Base-by-base conservation (phyloP, 2,888 invertebrate genomes). In the Trichogramma dendrolimi region DNA sequence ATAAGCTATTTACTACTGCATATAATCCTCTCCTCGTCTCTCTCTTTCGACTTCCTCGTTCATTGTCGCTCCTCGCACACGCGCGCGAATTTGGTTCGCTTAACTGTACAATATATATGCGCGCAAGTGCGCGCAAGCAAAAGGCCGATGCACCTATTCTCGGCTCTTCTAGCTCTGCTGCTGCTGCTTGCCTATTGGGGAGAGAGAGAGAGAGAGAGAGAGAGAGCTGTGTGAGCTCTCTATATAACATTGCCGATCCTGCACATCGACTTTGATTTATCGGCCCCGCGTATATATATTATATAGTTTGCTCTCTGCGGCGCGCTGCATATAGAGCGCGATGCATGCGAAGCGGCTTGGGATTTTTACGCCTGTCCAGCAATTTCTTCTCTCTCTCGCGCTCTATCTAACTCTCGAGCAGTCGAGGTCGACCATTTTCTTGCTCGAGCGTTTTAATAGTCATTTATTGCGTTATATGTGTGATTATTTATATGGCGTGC, bases 41-140 rank as follows among this genome's bases (percentile, higher is more conserved):
- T 27, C 27, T 27, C 27, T 27, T 27, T 27, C 27, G 27, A 27
- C 27, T 27, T 27, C 27, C 27, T 27, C 27, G 27, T 46, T 58
- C 8, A 41, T n/a, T n/a, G 55, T 7, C 7, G 4, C 6, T 49
- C 7, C 41, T 7, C 43, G 11, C 6, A 42, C 8, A 44, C 27
- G 11, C 58, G 74, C 72, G 72, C 73, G 72, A 78, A 79, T 78
- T 78, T 73, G 76, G 77, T 77, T 73, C 77, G 75, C 65, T 73
- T 78, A 78, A 78, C 78, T 75, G 78, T 78, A 78, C 72, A 73
- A 70, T 70, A 63, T 58, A 64, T 67, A 63, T 47, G 51, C 40
- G 8, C 27, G 44, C 11, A 6, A 10, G 51, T 40, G 38, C 44
- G 6, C 49, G 6, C 48, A 11, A 27, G 52, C 44, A 6, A 46